Evolutionary conservation across 53 echinoderm and acorn worm species (phyloP).

Genomic region (Echinarachnius parma): DNA sequence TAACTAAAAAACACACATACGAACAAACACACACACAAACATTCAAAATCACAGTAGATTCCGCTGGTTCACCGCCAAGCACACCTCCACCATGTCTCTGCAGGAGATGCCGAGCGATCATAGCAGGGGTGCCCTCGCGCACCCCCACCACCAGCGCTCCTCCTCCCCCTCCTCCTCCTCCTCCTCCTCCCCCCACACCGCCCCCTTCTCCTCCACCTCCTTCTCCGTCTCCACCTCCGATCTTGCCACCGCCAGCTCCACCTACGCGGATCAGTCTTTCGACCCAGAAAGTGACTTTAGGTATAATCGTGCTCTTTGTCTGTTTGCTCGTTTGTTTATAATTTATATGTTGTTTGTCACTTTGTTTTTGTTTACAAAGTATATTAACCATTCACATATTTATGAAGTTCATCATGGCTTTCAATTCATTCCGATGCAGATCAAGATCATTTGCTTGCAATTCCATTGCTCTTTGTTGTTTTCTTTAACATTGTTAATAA

Average conservation of each 20-base stretch:
- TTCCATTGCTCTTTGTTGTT: too few species aligned
- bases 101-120: conserved; percentile 3
- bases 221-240: conserved; percentile 46
- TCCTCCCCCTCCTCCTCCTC: conserved; percentile 15
- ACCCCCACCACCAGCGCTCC: too few species aligned
- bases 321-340: too few species aligned
- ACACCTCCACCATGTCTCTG: conserved; percentile 34
- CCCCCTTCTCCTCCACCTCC: conserved; percentile 55
- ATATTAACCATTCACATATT: too few species aligned
- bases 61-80: conserved; percentile 45
- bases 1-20: too few species aligned
- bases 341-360: neutral
- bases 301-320: conserved; percentile 10
- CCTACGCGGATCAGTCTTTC: conserved; percentile 8
- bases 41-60: too few species aligned
- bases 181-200: conserved; percentile 42
- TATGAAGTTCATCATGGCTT: too few species aligned
- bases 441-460: too few species aligned
- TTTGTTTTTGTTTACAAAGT: conserved; percentile 3
- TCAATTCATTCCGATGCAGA: too few species aligned
- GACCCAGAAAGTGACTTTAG: conserved; percentile 32
- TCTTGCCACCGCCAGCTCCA: neutral
- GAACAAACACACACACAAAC: too few species aligned
- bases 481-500: too few species aligned
- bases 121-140: neutral